Percentiles rank a stretch among this genome's conserved stretches.
Evolutionary conservation across 2,113 vertebrate species (phyloP).

Genomic region (Naja naja): DNA sequence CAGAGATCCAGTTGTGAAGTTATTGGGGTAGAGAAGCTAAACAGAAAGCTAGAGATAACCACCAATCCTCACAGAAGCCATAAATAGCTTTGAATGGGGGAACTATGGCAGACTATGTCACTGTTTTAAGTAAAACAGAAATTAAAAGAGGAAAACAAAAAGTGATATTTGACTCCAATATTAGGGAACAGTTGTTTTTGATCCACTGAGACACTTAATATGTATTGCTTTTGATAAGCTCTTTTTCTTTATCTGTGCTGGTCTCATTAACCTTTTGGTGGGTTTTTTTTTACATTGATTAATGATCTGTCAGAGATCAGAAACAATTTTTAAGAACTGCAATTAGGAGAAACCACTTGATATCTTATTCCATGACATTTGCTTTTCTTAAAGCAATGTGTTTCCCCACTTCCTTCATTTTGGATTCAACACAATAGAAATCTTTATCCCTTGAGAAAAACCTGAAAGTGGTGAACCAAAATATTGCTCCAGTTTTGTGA

Average conservation of each 20-base stretch:
- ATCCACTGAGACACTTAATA: not conserved
- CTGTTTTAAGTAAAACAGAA: not conserved
- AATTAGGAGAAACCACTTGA: not conserved
- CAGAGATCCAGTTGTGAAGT: not conserved
- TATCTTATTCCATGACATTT: not conserved
- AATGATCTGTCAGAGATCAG: not conserved
- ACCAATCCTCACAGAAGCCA: not conserved
- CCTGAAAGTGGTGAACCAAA: not conserved
- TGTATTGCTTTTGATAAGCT: not conserved
- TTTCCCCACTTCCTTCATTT: not conserved
- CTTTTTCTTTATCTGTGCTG: not conserved
- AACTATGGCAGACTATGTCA: not conserved
- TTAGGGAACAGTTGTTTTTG: not conserved
- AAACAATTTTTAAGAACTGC: not conserved
- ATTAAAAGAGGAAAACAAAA: not conserved
- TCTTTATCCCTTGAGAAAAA: not conserved
- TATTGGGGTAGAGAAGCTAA: not conserved
- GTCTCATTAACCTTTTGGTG: not conserved
- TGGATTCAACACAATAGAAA: not conserved
- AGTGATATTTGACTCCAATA: not conserved
- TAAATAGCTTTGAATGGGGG: not conserved
- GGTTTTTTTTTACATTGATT: not conserved
- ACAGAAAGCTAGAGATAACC: not conserved
- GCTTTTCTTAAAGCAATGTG: not conserved
- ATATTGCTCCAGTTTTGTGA: not conserved